Conservation (phyloP, 2,797 vertebrate genomes). For the Scomberomorus guttatus region DNA sequence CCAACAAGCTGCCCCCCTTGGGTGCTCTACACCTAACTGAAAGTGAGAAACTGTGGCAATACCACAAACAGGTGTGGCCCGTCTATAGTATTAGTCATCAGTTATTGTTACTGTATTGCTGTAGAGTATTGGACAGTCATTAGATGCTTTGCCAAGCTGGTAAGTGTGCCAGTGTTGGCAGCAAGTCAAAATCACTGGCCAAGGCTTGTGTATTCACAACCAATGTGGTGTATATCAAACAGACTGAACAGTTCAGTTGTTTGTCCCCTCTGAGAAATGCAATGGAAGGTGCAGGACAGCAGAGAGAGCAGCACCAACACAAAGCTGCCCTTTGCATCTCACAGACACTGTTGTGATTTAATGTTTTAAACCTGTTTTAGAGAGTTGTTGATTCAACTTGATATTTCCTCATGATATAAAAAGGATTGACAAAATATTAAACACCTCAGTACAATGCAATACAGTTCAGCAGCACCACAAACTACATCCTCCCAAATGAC, state of each 20-base stretch:
- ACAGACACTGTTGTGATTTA: not conserved
- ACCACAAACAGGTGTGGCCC: conserved; percentile 22
- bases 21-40: conserved; percentile 14
- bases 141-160: not conserved
- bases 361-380: not conserved
- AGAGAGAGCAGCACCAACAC: no score
- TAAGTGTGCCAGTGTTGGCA: no score
- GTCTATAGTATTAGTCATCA: conserved; percentile 9
- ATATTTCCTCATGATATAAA: not conserved
- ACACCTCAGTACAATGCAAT: no score
- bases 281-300: no score
- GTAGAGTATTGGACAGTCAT: not conserved
- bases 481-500: no score
- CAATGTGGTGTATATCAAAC: no score
- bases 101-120: not conserved
- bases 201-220: no score
- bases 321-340: no score
- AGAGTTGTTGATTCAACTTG: not conserved
- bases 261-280: no score
- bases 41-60: conserved; percentile 11
- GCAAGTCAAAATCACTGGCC: no score
- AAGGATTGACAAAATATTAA: not conserved
- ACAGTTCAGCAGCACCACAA: no score
- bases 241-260: no score
- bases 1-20: not conserved